Conservation (phyloP, 53 echinoderm and acorn worm genomes). For the Holothuria scabra region DNA sequence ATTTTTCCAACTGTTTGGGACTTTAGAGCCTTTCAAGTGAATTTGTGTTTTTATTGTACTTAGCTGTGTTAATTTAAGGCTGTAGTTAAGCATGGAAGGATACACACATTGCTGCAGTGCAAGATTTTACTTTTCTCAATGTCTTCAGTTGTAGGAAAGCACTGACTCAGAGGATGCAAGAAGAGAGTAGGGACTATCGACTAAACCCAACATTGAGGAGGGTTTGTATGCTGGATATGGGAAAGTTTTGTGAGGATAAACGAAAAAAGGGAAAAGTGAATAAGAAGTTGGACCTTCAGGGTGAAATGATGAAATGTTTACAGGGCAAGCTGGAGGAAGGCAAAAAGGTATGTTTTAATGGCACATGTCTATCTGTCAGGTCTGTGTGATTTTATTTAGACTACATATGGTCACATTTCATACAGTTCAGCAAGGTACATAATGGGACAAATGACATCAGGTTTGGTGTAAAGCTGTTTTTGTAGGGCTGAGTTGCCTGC, state of each 20-base stretch:
- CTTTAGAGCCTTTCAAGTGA: too few species aligned
- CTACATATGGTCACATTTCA: too few species aligned
- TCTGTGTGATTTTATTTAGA: background rate
- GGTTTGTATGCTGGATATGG: conserved; percentile 84
- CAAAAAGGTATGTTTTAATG: background rate
- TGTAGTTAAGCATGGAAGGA: too few species aligned
- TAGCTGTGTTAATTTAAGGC: too few species aligned
- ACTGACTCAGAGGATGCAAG: conserved; percentile 71
- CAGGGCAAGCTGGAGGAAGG: background rate
- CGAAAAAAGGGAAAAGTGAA: conserved; percentile 18
- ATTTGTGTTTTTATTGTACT: too few species aligned
- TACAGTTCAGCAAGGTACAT: too few species aligned
- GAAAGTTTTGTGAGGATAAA: conserved; percentile 73
- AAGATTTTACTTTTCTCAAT: background rate
- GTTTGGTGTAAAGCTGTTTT: too few species aligned
- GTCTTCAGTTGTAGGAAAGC: conserved; percentile 68
- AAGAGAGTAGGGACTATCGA: conserved; percentile 74
- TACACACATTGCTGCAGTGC: too few species aligned
- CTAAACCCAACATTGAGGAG: conserved; percentile 81
- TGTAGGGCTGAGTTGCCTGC: too few species aligned
- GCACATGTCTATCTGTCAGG: too few species aligned
- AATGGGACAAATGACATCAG: too few species aligned
- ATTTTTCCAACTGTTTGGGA: too few species aligned
- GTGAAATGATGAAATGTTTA: conserved; percentile 74
- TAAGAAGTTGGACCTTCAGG: conserved; percentile 54